Evolutionary conservation across 2,888 invertebrate genomes (phyloP).

Genomic region (Uloborus plumipes): DNA sequence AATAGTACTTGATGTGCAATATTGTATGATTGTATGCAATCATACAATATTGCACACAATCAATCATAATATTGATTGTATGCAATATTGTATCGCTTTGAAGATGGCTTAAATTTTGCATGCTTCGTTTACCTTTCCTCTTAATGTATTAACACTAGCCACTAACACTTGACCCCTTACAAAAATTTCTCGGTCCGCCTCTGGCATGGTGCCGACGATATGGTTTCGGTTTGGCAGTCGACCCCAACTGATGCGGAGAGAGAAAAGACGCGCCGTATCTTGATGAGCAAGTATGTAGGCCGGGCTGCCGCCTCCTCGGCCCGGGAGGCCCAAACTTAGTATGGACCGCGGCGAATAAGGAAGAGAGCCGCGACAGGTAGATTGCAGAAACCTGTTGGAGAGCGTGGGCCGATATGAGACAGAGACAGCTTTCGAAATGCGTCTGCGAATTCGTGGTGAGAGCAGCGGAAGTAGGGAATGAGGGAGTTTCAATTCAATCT

Average conservation of each 20-base stretch:
- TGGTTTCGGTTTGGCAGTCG: no score
- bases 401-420: constrained; percentile 17
- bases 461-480: constrained; percentile 2
- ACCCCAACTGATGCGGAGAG: constrained; percentile 8
- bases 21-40: no score
- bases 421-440: constrained; percentile 10
- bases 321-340: constrained; percentile 58
- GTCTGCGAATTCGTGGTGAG: neutral
- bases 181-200: no score
- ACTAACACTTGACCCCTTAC: no score
- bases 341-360: constrained; percentile 46
- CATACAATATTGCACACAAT: no score
- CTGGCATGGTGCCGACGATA: no score
- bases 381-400: constrained; percentile 38
- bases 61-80: no score
- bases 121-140: no score
- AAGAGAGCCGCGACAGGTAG: constrained; percentile 17
- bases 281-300: constrained; percentile 46
- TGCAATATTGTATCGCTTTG: no score
- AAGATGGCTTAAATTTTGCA: no score
- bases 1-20: no score
- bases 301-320: constrained; percentile 43
- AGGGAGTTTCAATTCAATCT: neutral
- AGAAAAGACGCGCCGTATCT: constrained; percentile 2
- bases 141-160: no score